Base-by-base conservation (phyloP, 2,113 vertebrate genomes). In the Dasyornis broadbenti region DNA sequence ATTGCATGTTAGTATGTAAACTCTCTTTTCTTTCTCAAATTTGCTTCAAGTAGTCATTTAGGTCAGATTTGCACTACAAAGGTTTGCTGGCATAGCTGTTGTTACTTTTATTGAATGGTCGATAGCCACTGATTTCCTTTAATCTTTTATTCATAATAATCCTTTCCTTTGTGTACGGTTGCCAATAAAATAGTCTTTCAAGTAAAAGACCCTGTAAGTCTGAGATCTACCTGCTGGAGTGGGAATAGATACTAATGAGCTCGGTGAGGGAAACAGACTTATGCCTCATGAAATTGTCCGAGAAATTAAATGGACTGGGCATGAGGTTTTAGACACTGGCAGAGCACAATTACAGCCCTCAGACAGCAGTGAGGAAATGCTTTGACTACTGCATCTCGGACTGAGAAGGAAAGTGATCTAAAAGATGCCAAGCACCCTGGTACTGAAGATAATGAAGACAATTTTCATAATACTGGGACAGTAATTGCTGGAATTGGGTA, bases 71-170 rank as follows among this genome's bases (percentile, higher is more conserved):
- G 22, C 27, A 24, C 47, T 70, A 31, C 6, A 27, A 69, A 59
- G 30, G 89, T 90, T 86, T 81, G 40, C 76, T 88, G 82, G 63
- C 45, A 70, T 39, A 42, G 50, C 13, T 90, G 26, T 26, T 64
- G 52, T 57, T 92, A 44, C 42, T 75, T 73, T 88, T 78, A 37
- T 56, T 72, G 66, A 66, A 35, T 53, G 52, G 33, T 63, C 2
- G 0, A 68, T 89, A 75, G 13, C 50, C 68, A 77, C 71, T 71
- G 42, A 66, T 90, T 83, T 89, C 8, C 44, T 92, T 63, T 83
- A 80, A 90, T 96, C n/a, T 94, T 94, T 90, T 82, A 70, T 86
- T 96, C 35, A 90, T 81, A 86, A 47, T 86, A 88, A 90, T 90
- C 8, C 39, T 92, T 86, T 93, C 50, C 37, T 83, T 82, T 89